Evolutionary conservation across 2,797 vertebrate genomes (phyloP).

Genomic region (Antrozous pallidus): DNA sequence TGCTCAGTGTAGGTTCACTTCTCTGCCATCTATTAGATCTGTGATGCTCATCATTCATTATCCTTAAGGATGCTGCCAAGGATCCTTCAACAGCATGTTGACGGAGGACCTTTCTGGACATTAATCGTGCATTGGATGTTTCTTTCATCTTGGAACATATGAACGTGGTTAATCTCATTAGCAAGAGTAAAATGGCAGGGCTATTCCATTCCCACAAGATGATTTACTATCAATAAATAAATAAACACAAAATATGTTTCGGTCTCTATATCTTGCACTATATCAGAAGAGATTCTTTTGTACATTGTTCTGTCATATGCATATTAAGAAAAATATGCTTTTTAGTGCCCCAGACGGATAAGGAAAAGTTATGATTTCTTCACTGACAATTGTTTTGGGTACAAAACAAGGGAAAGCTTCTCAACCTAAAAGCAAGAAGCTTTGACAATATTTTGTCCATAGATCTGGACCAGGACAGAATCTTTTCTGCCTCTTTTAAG

Average conservation of each 20-base stretch:
- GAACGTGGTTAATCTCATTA: not conserved
- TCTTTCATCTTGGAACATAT: not conserved
- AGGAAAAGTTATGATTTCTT: not conserved
- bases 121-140: not conserved
- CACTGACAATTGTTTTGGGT: not conserved
- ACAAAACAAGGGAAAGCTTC: not conserved
- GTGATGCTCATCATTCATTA: not conserved
- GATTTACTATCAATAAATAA: conserved; percentile 20
- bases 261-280: not conserved
- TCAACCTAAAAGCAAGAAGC: not conserved
- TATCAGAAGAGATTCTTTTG: not conserved
- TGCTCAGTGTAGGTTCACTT: not conserved
- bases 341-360: not conserved
- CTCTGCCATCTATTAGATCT: not conserved
- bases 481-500: not conserved
- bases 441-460: not conserved
- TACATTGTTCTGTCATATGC: not conserved
- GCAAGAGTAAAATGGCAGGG: conserved; percentile 5
- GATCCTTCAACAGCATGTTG: not conserved
- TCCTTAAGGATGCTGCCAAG: not conserved
- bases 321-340: not conserved
- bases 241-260: not conserved
- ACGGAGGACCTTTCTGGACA: not conserved
- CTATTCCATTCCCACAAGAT: not conserved
- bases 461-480: not conserved